Evolutionary conservation across 1,140 invertebrate genomes (phyloP), one percentile per base, ranked within the genome.

Genomic region (Belonocnema kinseyi): DNA sequence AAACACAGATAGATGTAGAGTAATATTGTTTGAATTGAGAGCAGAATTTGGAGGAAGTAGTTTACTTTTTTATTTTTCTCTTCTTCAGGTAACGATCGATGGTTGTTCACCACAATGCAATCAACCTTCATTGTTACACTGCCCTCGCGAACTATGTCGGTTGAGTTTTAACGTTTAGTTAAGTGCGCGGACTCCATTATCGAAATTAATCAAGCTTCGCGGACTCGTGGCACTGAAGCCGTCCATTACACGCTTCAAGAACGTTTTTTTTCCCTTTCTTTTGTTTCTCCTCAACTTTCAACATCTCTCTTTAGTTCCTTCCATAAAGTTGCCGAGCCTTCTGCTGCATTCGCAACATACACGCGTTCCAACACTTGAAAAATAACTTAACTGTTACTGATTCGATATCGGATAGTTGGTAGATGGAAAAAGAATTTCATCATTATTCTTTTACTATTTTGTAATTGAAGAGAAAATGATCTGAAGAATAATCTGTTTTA

Each of bases 141-240:
- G 12, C 40, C 21, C 46, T 61, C 21, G 16, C 74, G 17, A 61
- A 16, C 19, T 33, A 40, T 53, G 72, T 50, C 13, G 11, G 19
- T 19, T 26, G 50, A 75, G 79, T 66, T 77, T 77, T 73, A 77
- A 80, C 82, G 83, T 85, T 85, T 85, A 85, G 78, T 75, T 78
- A 82, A 86, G 80, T 86, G 84, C 81, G 73, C 81, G 74, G 54
- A 53, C 77, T 52, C 82, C 83, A 85, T 86, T 86, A 83, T 86
- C 83, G 82, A 75, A 78, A 53, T 83, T 84, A 84, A 84, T 83
- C 80, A 82, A 81, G 54, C 61, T 53, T 66, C 56, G 61, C 19
- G 72, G 53, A 72, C 77, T 82, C 66, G 54, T 79, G 54, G 46
- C 33, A 26, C n/a, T 52, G 26, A 46, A 52, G 61, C 82, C 66